Evolutionary conservation across 2,888 invertebrate species (phyloP).

Genomic region (Plagodis dolabraria): DNA sequence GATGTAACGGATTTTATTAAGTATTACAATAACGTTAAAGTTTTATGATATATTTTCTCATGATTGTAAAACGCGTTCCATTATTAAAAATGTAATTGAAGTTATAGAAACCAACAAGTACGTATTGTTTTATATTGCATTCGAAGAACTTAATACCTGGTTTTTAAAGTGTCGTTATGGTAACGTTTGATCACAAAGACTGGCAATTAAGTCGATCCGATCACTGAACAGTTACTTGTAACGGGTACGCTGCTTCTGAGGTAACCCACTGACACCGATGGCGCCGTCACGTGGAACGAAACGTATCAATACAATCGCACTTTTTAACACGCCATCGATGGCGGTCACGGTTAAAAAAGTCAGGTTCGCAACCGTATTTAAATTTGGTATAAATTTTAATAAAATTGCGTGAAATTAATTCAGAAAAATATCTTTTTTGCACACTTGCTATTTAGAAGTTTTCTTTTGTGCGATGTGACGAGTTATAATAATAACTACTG

Average conservation of each 20-base stretch:
- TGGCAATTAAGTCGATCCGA: constrained; percentile 63
- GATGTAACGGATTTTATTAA: constrained; percentile 21
- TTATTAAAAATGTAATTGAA: too few species aligned
- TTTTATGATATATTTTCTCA: constrained; percentile 5
- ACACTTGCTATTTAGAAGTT: too few species aligned
- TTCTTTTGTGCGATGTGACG: too few species aligned
- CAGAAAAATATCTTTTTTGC: too few species aligned
- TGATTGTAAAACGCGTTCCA: neutral
- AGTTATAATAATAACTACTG: too few species aligned
- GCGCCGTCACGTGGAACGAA: constrained; percentile 57
- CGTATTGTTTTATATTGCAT: too few species aligned
- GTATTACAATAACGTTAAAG: constrained; percentile 11
- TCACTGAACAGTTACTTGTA: constrained; percentile 79
- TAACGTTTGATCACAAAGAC: constrained; percentile 62
- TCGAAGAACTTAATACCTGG: constrained; percentile 15
- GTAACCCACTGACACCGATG: constrained; percentile 79
- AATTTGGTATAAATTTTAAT: neutral
- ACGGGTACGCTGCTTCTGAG: constrained; percentile 74
- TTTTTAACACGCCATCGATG: constrained; percentile 33
- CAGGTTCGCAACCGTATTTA: neutral
- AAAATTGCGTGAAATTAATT: neutral
- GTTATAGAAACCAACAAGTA: too few species aligned
- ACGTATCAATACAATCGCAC: constrained; percentile 51
- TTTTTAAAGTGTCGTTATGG: constrained; percentile 34
- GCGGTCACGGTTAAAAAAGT: constrained; percentile 25